These are phyloP conservation scores for Hylyphantes graminicola DNA, from an alignment of 1,140 invertebrate genomes.

Conservation along the genomic window DNA sequence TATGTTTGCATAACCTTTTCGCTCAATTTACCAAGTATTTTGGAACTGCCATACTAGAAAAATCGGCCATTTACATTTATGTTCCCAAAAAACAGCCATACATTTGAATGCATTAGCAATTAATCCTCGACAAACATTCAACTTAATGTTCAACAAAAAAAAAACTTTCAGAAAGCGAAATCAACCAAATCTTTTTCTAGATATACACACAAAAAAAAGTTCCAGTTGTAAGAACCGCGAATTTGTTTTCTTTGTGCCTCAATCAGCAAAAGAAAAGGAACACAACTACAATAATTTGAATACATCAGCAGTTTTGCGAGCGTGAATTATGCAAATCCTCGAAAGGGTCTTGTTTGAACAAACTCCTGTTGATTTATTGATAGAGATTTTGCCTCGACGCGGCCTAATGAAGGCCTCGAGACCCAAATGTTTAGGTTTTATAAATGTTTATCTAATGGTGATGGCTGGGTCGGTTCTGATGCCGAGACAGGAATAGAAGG, in stretches of 20 bases:
- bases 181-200: too few species aligned
- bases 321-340: constrained; percentile 44
- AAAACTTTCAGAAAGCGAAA: too few species aligned
- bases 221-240: neutral
- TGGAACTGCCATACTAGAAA: too few species aligned
- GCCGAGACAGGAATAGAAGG: too few species aligned
- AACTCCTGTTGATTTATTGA: constrained; percentile 50
- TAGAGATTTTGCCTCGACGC: neutral
- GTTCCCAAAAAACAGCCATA: too few species aligned
- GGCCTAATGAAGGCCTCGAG: constrained; percentile 14
- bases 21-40: too few species aligned
- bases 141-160: too few species aligned
- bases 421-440: constrained; percentile 23
- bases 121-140: too few species aligned
- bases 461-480: neutral
- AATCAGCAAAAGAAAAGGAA: neutral
- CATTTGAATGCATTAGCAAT: too few species aligned
- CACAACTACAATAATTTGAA: constrained; percentile 20
- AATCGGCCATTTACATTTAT: too few species aligned
- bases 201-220: neutral
- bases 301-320: neutral
- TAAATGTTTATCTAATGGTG: constrained; percentile 31
- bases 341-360: constrained; percentile 15
- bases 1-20: too few species aligned
- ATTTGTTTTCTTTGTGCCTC: too few species aligned